phyloP scores from a whole-genome alignment of 2,113 vertebrate genomes.

The Triplophysa tibetana region DNA sequence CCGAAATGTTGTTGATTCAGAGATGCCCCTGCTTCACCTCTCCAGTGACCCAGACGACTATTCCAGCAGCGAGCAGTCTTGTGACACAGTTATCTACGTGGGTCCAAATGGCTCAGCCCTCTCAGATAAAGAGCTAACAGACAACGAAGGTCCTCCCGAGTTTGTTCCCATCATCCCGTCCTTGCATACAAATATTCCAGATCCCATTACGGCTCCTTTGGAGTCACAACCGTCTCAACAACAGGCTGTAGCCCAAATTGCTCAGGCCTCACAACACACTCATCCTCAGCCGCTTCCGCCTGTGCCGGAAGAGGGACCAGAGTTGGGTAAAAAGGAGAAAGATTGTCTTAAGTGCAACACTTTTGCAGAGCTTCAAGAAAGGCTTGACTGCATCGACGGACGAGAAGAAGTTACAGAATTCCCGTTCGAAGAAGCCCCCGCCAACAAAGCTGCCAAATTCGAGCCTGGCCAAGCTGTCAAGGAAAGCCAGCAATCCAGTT shows the following conservation, averaged over 20 bases:
- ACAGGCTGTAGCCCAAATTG: conserved; percentile 52
- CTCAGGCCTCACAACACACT: conserved; percentile 43
- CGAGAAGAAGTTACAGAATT: conserved; percentile 89
- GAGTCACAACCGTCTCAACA: conserved; percentile 47
- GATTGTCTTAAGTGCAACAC: conserved; percentile 98
- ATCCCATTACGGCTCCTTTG: conserved; percentile 61
- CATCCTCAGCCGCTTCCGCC: conserved; percentile 69
- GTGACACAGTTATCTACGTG: conserved; percentile 97
- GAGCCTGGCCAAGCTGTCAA: conserved; percentile 57
- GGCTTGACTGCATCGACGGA: conserved; percentile 95
- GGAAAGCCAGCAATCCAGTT: conserved; percentile 62
- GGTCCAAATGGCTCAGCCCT: conserved; percentile 92
- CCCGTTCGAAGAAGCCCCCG: conserved; percentile 87
- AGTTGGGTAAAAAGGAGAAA: conserved; percentile 75
- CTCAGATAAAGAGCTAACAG: conserved; percentile 93
- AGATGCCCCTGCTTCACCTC: conserved; percentile 84
- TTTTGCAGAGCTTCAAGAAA: conserved; percentile 96
- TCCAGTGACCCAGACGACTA: conserved; percentile 95
- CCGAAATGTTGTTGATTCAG: conserved; percentile 80
- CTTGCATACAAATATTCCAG: conserved; percentile 78
- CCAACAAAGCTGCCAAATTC: conserved; percentile 65
- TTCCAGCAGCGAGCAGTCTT: conserved; percentile 98
- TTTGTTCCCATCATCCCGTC: conserved; percentile 95
- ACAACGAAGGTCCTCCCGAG: conserved; percentile 95
- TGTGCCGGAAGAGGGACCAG: conserved; percentile 75